These are phyloP conservation scores for Ectropis crepuscularia DNA, from an alignment of 2,888 invertebrate species.

Conservation along the genomic window DNA sequence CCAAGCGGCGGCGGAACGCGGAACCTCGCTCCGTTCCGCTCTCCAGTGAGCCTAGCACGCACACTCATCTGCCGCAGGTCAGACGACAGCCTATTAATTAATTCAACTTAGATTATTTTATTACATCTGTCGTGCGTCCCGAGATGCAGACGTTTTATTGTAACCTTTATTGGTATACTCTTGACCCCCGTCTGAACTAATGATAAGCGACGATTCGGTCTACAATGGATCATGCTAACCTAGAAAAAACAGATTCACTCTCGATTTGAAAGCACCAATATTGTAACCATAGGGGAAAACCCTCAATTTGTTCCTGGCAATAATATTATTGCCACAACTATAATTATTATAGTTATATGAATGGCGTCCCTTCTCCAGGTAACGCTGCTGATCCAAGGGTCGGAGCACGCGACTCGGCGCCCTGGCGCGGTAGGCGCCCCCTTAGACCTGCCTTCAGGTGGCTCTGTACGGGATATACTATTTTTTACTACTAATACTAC, in stretches of 20 bases:
- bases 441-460: constrained; percentile 63
- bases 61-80: constrained; percentile 61
- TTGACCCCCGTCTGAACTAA: too few relatives aligned
- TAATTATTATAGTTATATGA: not conserved
- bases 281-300: too few relatives aligned
- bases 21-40: constrained; percentile 73
- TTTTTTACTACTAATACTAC: constrained; percentile 65
- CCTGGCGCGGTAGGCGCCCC: constrained; percentile 61
- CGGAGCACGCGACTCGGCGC: constrained; percentile 52
- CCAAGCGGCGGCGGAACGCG: constrained; percentile 59
- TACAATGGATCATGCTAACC: too few relatives aligned
- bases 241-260: too few relatives aligned
- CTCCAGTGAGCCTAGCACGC: constrained; percentile 68
- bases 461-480: constrained; percentile 71
- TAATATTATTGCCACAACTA: too few relatives aligned
- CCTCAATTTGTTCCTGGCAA: too few relatives aligned
- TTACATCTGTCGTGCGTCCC: too few relatives aligned
- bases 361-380: constrained; percentile 51
- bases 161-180: too few relatives aligned
- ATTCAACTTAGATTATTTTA: too few relatives aligned
- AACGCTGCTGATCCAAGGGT: constrained; percentile 65
- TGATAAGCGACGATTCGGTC: too few relatives aligned
- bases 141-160: too few relatives aligned
- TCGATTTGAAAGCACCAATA: too few relatives aligned
- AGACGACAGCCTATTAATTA: not conserved